Evolutionary conservation across 2,888 invertebrate genomes (phyloP).

Genomic region (Heliconius cydno): DNA sequence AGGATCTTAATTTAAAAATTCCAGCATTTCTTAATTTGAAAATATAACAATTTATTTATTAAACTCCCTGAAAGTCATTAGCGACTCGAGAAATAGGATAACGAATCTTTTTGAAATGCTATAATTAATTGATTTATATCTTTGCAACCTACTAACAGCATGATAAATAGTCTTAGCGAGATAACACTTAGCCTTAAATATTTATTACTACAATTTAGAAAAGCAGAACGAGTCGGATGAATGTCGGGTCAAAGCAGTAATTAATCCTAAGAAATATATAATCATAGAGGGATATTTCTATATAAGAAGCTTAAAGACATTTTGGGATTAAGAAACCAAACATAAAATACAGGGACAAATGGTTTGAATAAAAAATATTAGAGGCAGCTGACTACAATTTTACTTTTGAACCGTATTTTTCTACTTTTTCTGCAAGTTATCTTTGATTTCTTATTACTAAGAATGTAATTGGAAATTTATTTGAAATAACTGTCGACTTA

Average conservation of each 20-base stretch:
- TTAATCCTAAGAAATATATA: constrained; percentile 32
- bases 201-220: constrained; percentile 49
- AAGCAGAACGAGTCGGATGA: constrained; percentile 47
- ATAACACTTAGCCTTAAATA: constrained; percentile 48
- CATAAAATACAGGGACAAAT: not conserved
- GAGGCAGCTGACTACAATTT: not conserved
- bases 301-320: not conserved
- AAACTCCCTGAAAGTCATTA: constrained; percentile 12
- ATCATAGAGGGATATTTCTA: constrained; percentile 13
- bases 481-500: not conserved
- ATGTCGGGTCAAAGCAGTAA: constrained; percentile 44
- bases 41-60: constrained; percentile 15
- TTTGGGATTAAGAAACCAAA: not conserved
- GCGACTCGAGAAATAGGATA: constrained; percentile 1
- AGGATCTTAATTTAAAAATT: not conserved
- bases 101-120: constrained; percentile 20
- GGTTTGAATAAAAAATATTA: not conserved
- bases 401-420: not conserved
- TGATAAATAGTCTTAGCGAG: constrained; percentile 42
- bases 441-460: not conserved
- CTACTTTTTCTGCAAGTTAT: not conserved
- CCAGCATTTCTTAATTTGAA: not conserved
- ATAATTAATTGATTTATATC: constrained; percentile 41
- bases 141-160: constrained; percentile 41
- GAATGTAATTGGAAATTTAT: not conserved